These are phyloP conservation scores for Drosophila kanapiae DNA, from an alignment of 1,140 invertebrate genomes.

Conservation along the genomic window DNA sequence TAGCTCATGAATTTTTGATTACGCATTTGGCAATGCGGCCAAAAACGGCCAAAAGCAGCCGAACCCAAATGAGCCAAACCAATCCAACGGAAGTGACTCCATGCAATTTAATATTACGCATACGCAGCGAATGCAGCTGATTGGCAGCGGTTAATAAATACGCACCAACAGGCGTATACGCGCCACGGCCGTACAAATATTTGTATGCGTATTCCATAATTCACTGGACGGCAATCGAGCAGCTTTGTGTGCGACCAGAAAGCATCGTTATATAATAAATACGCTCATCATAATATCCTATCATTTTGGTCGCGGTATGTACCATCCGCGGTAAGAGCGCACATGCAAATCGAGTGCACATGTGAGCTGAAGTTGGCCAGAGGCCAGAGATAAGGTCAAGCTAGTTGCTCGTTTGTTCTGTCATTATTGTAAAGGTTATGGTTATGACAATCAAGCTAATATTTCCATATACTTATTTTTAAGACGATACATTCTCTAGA, in stretches of 20 bases:
- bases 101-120: conserved; percentile 77
- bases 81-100: conserved; percentile 65
- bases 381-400: neutral
- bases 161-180: conserved; percentile 5
- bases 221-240: conserved; percentile 44
- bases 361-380: neutral
- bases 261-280: conserved; percentile 49
- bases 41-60: conserved; percentile 51
- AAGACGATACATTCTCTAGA: too few relatives aligned
- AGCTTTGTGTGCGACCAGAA: conserved; percentile 45
- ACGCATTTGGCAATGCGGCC: conserved; percentile 72
- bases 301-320: conserved; percentile 30
- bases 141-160: conserved; percentile 74
- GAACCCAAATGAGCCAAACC: conserved; percentile 49
- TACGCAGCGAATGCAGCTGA: conserved; percentile 70
- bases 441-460: neutral
- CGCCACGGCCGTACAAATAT: conserved; percentile 29
- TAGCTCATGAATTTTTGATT: conserved; percentile 81
- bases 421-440: neutral
- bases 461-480: neutral
- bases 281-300: conserved; percentile 38
- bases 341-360: neutral
- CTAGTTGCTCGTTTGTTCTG: neutral
- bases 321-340: conserved; percentile 17
- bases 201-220: conserved; percentile 45